Evolutionary conservation across 2,113 vertebrate genomes (phyloP).

Genomic region (Ariopsis seemanni): DNA sequence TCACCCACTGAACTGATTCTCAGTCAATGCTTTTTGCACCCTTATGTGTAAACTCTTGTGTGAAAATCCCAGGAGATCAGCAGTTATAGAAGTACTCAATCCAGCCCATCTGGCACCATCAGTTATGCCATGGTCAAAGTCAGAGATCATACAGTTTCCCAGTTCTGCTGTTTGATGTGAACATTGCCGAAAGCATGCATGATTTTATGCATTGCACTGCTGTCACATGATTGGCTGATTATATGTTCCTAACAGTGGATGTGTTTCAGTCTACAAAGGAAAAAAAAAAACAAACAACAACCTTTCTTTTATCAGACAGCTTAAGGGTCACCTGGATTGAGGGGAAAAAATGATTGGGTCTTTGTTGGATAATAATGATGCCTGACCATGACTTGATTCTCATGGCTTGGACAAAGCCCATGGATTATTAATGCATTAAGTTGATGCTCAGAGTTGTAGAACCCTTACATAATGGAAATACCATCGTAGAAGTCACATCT

Average conservation of each 20-base stretch:
- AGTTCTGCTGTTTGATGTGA: neutral
- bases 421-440: neutral
- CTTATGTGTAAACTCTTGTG: neutral
- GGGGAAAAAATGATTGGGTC: neutral
- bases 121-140: neutral
- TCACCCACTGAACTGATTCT: neutral
- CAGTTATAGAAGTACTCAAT: neutral
- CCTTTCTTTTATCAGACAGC: neutral
- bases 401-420: neutral
- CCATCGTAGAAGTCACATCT: neutral
- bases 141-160: neutral
- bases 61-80: neutral
- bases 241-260: neutral
- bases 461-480: neutral
- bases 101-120: neutral
- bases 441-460: neutral
- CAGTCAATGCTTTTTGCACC: neutral
- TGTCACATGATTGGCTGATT: neutral
- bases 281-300: neutral
- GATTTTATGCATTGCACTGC: neutral
- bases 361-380: neutral
- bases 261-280: neutral
- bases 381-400: neutral
- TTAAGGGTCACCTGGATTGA: neutral
- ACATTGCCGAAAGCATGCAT: neutral